Evolutionary conservation across 2,888 invertebrate genomes (phyloP).

Genomic region (Drosophila rubida): DNA sequence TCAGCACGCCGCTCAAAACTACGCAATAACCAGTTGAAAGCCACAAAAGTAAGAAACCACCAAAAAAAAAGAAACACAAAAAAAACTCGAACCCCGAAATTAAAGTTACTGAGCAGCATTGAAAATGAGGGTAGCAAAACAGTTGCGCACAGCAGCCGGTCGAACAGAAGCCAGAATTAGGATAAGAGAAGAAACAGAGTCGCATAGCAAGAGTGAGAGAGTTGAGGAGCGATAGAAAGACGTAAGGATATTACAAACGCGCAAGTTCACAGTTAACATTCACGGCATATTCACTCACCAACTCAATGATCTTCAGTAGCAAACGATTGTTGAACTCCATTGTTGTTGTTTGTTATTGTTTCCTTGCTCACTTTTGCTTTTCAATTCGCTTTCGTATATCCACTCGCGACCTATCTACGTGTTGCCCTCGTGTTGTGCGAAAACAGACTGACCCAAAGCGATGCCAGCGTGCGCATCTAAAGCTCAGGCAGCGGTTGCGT

Average conservation of each 20-base stretch:
- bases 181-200: background rate
- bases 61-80: background rate
- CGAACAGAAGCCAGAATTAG: background rate
- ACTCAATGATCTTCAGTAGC: slow-evolving; percentile 83
- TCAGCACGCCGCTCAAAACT: slow-evolving; percentile 32
- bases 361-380: slow-evolving; percentile 28
- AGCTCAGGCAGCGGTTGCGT: slow-evolving; percentile 35
- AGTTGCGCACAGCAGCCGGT: slow-evolving; percentile 16
- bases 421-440: slow-evolving; percentile 49
- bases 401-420: slow-evolving; percentile 37
- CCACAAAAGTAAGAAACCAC: slow-evolving; percentile 9
- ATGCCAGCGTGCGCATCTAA: slow-evolving; percentile 36
- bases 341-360: background rate
- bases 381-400: slow-evolving; percentile 1
- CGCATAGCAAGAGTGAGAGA: slow-evolving; percentile 1
- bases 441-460: slow-evolving; percentile 51
- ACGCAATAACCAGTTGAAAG: slow-evolving; percentile 39
- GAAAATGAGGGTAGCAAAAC: slow-evolving; percentile 37
- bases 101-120: slow-evolving; percentile 40
- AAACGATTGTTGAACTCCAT: slow-evolving; percentile 84
- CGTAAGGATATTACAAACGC: background rate
- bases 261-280: slow-evolving; percentile 1
- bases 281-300: slow-evolving; percentile 73
- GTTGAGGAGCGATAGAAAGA: background rate
- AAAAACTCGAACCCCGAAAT: slow-evolving; percentile 21